These are phyloP conservation scores for Bombus pascuorum DNA, from an alignment of 1,140 invertebrate genomes.

Conservation along the genomic window DNA sequence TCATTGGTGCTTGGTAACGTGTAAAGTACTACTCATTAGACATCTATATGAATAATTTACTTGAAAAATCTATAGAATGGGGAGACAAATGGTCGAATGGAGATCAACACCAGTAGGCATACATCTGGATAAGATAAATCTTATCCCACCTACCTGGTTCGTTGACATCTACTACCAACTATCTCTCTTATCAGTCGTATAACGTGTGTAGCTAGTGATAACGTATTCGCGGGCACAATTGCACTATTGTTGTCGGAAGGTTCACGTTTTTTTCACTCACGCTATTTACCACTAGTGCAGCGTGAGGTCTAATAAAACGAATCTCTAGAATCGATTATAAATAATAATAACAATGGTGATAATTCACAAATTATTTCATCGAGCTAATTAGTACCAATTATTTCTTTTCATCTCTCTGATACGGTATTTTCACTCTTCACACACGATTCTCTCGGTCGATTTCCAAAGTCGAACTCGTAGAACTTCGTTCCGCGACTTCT, in stretches of 20 bases:
- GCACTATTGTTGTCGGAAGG: conserved; percentile 14
- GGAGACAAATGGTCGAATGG: not conserved
- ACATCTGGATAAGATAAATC: conserved; percentile 58
- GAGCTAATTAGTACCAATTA: too few relatives aligned
- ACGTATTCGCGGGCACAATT: conserved; percentile 39
- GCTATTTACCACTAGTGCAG: not conserved
- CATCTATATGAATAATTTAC: too few relatives aligned
- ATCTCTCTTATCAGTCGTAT: conserved; percentile 38
- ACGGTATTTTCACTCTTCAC: not conserved
- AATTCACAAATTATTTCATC: too few relatives aligned
- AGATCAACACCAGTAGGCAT: conserved; percentile 54
- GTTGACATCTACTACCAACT: conserved; percentile 50
- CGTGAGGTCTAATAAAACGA: not conserved
- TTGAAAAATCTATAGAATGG: not conserved
- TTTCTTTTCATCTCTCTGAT: not conserved
- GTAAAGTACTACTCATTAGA: not conserved
- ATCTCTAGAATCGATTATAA: too few relatives aligned
- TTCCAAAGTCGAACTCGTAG: not conserved
- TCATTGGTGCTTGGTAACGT: not conserved
- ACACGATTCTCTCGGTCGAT: too few relatives aligned
- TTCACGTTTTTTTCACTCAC: not conserved
- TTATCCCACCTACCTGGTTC: conserved; percentile 52
- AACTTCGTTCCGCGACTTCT: too few relatives aligned
- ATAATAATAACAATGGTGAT: too few relatives aligned
- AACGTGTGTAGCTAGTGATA: conserved; percentile 12